Evolutionary conservation across 2,113 vertebrate genomes (phyloP), one percentile per base, ranked within the genome.

Genomic region (Australoheros scitulus): DNA sequence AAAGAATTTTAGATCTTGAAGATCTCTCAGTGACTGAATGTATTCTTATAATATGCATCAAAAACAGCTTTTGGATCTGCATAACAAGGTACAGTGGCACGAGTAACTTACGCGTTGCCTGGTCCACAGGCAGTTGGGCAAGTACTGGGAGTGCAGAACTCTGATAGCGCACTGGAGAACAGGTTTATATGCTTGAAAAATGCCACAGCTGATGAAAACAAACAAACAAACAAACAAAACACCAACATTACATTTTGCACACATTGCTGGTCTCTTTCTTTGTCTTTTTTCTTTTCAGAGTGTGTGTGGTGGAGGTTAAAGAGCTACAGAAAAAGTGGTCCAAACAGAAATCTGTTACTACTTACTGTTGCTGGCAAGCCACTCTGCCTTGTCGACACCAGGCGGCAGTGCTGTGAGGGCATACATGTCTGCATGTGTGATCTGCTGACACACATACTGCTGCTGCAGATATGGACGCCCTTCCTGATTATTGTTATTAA

Each of bases 141-240:
- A 84, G 93, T 94, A 61, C 82, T 93, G 56, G 91, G 91, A 20
- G 96, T 95, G 92, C 96, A 97, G 92, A 94, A 95, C 81, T 97
- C 96, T 1, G 95, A 97, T 72, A 97, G 79, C 0, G 95, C 94
- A 15, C 96, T 96, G 50, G 93, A 95, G 88, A 96, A 90, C 86
- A 97, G 87, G 83, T 95, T 97, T 88, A 95, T 94, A 20, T 96
- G 93, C 87, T 96, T 96, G 92, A 97, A 97, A 92, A 97, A 97
- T 0, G 94, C 94, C 76, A 96, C 91, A 0, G 96, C 96, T 97
- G 92, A 57, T 38, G 2, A 38, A 38, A 38, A 85, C 84, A 74
- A 92, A 70, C 76, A 26, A 56, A 76, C 9, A 72, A 24, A 60
- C 5, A 57, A 88, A 74, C 65, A 83, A 10, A 26, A 22, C 26